phyloP scores from a whole-genome alignment of 2,888 invertebrate genomes.

The Spilosoma lubricipeda region DNA sequence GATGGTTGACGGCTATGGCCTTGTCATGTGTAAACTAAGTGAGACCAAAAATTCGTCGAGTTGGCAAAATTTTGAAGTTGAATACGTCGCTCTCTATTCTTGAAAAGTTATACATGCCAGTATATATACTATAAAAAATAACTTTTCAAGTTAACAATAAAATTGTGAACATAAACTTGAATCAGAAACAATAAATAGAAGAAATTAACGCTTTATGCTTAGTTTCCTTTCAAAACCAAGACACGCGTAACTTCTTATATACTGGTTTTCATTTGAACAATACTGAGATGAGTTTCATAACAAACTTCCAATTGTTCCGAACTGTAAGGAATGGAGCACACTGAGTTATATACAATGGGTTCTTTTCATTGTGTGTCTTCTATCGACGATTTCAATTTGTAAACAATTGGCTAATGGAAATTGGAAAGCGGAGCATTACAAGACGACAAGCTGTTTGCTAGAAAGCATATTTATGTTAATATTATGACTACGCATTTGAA shows the following conservation, averaged over 20 bases:
- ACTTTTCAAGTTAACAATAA: not conserved
- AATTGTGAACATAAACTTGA: not conserved
- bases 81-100: too few relatives aligned
- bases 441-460: not conserved
- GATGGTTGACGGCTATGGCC: too few relatives aligned
- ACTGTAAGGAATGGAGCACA: constrained; percentile 2
- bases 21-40: too few relatives aligned
- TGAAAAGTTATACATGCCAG: not conserved
- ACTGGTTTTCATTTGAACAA: constrained; percentile 10
- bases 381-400: not conserved
- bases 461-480: not conserved
- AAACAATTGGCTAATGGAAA: constrained; percentile 1
- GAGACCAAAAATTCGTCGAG: too few relatives aligned
- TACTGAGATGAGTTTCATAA: constrained; percentile 16
- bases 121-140: not conserved
- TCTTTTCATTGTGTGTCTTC: constrained; percentile 9
- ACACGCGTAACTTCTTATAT: not conserved
- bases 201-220: not conserved
- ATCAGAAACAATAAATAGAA: not conserved
- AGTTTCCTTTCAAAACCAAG: not conserved
- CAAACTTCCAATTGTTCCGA: constrained; percentile 13
- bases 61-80: too few relatives aligned
- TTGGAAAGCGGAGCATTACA: not conserved
- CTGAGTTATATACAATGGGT: constrained; percentile 5
- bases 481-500: not conserved